Conservation (phyloP, 2,113 vertebrate genomes). For the Strix uralensis region DNA sequence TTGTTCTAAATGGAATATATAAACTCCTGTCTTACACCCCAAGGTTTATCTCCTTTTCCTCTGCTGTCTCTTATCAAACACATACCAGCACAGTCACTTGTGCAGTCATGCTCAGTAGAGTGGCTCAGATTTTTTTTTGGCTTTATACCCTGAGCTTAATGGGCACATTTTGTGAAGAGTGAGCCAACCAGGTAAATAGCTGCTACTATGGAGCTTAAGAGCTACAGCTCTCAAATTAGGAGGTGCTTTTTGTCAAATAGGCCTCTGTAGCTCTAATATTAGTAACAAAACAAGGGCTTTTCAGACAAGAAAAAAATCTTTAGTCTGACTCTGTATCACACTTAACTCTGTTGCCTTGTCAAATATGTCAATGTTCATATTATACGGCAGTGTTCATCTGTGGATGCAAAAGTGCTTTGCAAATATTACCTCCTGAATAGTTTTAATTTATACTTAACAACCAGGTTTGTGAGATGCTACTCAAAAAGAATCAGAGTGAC, state of each 20-base stretch:
- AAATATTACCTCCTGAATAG: slow-evolving; percentile 43
- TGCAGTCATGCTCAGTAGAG: slow-evolving; percentile 47
- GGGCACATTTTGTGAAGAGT: slow-evolving; percentile 67
- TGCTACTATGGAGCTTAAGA: slow-evolving; percentile 69
- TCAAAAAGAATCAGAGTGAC: not conserved
- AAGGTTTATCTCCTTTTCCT: slow-evolving; percentile 32
- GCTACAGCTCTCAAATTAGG: slow-evolving; percentile 68
- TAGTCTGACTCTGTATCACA: slow-evolving; percentile 64
- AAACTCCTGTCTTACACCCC: not conserved
- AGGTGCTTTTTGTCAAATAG: slow-evolving; percentile 69
- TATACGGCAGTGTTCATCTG: slow-evolving; percentile 45
- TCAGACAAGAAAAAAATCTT: slow-evolving; percentile 64
- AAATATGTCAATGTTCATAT: slow-evolving; percentile 62
- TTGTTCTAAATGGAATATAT: slow-evolving; percentile 3
- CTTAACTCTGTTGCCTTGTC: slow-evolving; percentile 67
- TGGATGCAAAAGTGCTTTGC: slow-evolving; percentile 44
- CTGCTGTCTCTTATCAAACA: slow-evolving; percentile 20
- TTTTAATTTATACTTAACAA: slow-evolving; percentile 60
- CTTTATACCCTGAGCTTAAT: slow-evolving; percentile 57
- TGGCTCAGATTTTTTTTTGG: not conserved
- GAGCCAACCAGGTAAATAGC: slow-evolving; percentile 70
- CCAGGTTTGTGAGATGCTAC: slow-evolving; percentile 26
- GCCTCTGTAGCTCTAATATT: slow-evolving; percentile 64
- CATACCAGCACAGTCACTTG: slow-evolving; percentile 35
- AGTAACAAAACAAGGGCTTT: slow-evolving; percentile 70